phyloP scores from a whole-genome alignment of 2,797 vertebrate species.

The Hippocampus kuda region DNA sequence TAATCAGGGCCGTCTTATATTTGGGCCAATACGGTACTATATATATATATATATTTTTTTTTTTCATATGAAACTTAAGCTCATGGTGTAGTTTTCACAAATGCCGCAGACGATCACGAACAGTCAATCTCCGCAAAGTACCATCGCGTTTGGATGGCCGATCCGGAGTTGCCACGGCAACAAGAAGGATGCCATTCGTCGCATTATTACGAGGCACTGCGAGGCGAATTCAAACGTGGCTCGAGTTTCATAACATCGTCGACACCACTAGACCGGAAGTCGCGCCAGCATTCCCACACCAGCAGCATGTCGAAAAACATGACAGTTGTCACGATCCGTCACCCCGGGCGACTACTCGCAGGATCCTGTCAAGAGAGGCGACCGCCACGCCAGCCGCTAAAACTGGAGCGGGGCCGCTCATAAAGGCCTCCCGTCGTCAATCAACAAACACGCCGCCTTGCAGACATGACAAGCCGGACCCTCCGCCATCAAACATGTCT shows the following conservation, averaged over 20 bases:
- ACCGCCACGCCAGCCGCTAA: conserved; percentile 46
- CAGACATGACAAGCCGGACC: conserved; percentile 49
- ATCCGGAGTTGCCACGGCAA: neutral
- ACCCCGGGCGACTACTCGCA: conserved; percentile 7
- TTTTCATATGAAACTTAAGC: neutral
- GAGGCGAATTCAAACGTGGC: neutral
- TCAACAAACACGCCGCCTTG: conserved; percentile 61
- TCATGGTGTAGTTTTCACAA: conserved; percentile 11
- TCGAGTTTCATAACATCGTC: neutral
- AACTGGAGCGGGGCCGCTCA: conserved; percentile 41
- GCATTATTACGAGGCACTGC: neutral
- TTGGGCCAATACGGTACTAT: too few relatives aligned
- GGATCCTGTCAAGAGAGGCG: conserved; percentile 17
- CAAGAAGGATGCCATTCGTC: conserved; percentile 1
- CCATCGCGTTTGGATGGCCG: neutral
- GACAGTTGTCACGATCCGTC: conserved; percentile 4
- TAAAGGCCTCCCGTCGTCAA: conserved; percentile 51
- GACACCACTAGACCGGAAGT: neutral
- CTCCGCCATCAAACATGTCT: conserved; percentile 52
- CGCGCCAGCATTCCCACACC: neutral
- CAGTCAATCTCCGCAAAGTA: conserved; percentile 10
- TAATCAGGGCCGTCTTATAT: too few relatives aligned
- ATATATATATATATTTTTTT: neutral
- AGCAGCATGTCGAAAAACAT: neutral
- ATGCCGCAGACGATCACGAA: conserved; percentile 28